A percentile compares a stretch with the other conserved stretches of the same genome.
Evolutionary conservation across 2,888 invertebrate species (phyloP).

Genomic region (Trissonchulus latispiculum): DNA sequence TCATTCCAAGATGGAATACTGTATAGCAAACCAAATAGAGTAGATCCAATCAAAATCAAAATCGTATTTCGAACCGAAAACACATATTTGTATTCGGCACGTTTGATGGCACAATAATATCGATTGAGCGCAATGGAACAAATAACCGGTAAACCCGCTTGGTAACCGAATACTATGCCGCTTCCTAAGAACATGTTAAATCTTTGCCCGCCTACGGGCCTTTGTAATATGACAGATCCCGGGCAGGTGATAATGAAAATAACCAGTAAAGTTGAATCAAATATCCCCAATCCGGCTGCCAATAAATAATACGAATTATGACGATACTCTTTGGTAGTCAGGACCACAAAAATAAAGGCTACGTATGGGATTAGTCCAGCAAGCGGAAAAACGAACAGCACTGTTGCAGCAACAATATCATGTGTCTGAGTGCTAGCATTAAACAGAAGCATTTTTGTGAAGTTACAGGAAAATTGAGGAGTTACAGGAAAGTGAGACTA

Average conservation of each 20-base stretch:
- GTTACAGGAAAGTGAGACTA: no score
- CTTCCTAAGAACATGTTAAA: neutral
- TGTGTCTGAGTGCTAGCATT: no score
- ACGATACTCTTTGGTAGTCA: neutral
- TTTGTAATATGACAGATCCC: neutral
- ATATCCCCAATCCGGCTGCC: neutral
- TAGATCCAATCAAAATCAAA: neutral
- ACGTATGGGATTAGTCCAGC: neutral
- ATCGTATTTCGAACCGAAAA: neutral
- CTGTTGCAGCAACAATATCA: no score
- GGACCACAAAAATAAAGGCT: neutral
- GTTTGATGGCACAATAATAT: neutral
- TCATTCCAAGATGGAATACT: neutral
- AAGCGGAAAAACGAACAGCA: no score
- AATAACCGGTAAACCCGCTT: neutral
- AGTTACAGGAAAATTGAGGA: no score
- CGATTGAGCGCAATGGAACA: neutral
- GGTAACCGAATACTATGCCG: neutral
- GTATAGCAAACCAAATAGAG: neutral
- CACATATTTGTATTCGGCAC: neutral
- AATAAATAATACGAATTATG: neutral
- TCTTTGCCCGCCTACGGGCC: neutral
- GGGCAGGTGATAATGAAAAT: neutral
- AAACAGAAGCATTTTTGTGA: no score
- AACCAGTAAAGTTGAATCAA: neutral